These are phyloP conservation scores for Enteromius trimaculatus DNA, from an alignment of 2,797 vertebrate species.

Conservation along the genomic window DNA sequence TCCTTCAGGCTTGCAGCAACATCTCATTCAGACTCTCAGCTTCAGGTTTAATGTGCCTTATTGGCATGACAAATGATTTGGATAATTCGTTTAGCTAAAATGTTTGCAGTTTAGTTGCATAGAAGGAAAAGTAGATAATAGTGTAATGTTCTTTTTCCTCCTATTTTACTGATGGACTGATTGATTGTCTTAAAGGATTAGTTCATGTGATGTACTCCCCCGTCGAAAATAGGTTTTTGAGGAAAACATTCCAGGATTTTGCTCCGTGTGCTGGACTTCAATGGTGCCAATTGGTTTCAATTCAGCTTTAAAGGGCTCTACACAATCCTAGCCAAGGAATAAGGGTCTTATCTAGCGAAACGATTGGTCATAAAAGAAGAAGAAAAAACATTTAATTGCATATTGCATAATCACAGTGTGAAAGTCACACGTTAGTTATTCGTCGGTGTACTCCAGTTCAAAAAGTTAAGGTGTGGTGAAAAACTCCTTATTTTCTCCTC, in stretches of 20 bases:
- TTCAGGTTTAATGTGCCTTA: background rate
- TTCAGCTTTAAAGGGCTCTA: too few species aligned
- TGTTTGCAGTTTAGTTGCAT: background rate
- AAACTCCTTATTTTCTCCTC: too few species aligned
- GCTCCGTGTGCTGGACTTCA: background rate
- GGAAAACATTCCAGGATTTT: background rate
- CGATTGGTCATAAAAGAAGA: too few species aligned
- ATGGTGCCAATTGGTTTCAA: background rate
- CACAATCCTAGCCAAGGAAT: too few species aligned
- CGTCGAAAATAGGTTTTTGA: background rate
- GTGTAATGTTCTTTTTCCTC: background rate
- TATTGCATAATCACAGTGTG: too few species aligned
- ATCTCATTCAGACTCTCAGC: constrained; percentile 18
- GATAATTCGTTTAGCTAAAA: background rate
- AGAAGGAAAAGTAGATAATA: background rate
- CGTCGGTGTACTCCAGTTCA: too few species aligned
- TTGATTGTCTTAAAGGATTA: background rate
- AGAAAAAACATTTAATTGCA: too few species aligned
- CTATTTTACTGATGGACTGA: background rate
- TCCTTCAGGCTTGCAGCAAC: background rate
- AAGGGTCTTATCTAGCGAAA: background rate
- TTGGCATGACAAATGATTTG: constrained; percentile 19
- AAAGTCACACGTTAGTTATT: too few species aligned
- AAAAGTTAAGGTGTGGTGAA: too few species aligned
- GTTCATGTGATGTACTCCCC: background rate